Percentiles rank a stretch among this genome's conserved stretches.
These are phyloP conservation scores for Chelon labrosus DNA, from an alignment of 2,797 vertebrate species.

Conservation along the genomic window DNA sequence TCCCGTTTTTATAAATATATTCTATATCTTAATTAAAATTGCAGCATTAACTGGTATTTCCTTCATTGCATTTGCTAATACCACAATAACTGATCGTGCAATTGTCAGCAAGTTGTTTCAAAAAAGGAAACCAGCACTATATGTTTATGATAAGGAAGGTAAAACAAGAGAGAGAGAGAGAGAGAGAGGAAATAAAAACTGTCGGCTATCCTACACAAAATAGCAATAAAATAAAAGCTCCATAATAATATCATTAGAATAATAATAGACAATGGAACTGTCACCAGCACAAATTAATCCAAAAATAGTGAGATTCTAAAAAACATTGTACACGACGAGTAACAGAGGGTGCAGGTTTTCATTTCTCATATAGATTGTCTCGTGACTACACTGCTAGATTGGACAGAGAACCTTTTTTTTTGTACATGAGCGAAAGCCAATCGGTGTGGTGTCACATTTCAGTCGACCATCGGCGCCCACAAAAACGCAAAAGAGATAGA, in stretches of 20 bases:
- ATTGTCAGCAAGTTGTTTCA: conserved; percentile 92
- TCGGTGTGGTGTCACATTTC: conserved; percentile 73
- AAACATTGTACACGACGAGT: conserved; percentile 90
- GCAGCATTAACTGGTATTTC: conserved; percentile 94
- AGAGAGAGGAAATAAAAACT: conserved; percentile 69
- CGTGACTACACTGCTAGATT: conserved; percentile 77
- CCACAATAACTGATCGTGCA: conserved; percentile 91
- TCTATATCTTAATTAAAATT: conserved; percentile 92
- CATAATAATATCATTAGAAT: conserved; percentile 78
- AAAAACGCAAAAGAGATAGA: conserved; percentile 21
- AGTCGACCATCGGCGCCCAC: conserved; percentile 63
- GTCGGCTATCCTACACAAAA: conserved; percentile 85
- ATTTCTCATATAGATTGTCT: conserved; percentile 91
- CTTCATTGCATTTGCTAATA: conserved; percentile 89
- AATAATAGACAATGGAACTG: conserved; percentile 88
- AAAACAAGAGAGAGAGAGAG: conserved; percentile 72
- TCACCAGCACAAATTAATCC: conserved; percentile 96
- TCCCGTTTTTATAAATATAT: conserved; percentile 86
- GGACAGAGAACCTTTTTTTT: conserved; percentile 81
- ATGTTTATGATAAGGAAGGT: conserved; percentile 85
- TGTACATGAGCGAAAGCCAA: conserved; percentile 76
- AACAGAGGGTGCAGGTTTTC: conserved; percentile 84
- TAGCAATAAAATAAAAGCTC: conserved; percentile 84
- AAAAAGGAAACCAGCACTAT: conserved; percentile 89
- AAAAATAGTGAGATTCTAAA: conserved; percentile 92